Evolutionary conservation across 2,113 vertebrate genomes (phyloP), one percentile per base, ranked within the genome.

Genomic region (Probosciger aterrimus): DNA sequence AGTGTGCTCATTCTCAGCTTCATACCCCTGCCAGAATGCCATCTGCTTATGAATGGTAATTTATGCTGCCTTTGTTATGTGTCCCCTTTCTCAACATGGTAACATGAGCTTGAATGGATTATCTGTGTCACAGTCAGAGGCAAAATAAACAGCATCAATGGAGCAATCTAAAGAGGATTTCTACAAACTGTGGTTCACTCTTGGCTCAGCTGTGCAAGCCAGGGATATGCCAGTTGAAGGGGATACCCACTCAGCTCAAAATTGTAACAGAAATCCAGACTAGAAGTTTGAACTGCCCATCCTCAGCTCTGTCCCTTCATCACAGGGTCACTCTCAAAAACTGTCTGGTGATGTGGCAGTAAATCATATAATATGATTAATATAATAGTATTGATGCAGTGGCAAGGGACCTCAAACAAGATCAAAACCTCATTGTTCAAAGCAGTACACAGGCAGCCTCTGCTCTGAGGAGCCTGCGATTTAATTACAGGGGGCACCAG

Each of bases 401-500:
- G 39, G 59, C 69, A 50, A 81, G 71, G 55, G 77, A 88, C 35
- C 60, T 74, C 67, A 94, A 95, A 96, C 52, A 47, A 93, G 64
- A 96, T 93, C 73, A 94, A 90, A 93, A 52, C 19, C 76, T 83
- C 82, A 71, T 82, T 78, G 60, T 60, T 78, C 53, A 81, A 85
- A 77, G n/a, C 43, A 47, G 31, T 43, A 55, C 71, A 71, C 14
- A 52, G 71, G 47, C 86, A 39, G 73, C 25, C 60, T 70, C 68
- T 92, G 80, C 80, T 88, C 33, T 43, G 52, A 84, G 77, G 68
- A 90, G 79, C 35, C 2, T 1, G 27, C 3, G 11, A 90, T 95
- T 86, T 92, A 93, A 95, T 96, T 96, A 95, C 14, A 19, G 11
- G 41, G 90, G 30, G 60, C 90, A 86, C 5, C 35, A 44, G 85